Evolutionary conservation across 1,140 invertebrate genomes (phyloP), one percentile per base, ranked within the genome.

Genomic region (Bursaphelenchus mucronatus): DNA sequence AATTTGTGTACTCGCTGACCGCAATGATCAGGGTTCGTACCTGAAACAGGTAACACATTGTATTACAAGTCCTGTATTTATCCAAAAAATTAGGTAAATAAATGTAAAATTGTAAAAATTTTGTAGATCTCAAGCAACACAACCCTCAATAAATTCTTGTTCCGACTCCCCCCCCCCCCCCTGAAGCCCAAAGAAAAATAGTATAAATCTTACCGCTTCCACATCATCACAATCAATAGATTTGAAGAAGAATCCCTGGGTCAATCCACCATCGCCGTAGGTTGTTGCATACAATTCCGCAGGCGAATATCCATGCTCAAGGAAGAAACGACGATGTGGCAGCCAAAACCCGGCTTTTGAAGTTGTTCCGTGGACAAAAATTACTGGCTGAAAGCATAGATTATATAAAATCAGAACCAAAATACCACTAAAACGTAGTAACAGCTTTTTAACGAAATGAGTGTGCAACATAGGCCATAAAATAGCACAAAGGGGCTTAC

Each of bases 201-300:
- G 30, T 30, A 5, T 30, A 30, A 30, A 30, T 5, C 59, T 52
- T 41, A 79, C 79, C 61, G 66, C 51, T 47, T 66, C 52, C 17
- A 71, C 69, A 64, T 71, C 69, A 15, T 47, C 40, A 44, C 69
- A 72, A 30, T 56, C n/a, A 55, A 71, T 68, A 39, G 51, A 19
- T 41, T 71, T 71, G 13, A 15, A 39, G 43, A 63, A 72, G 8
- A 70, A 47, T 66, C 39, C 72, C 1, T 61, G 63, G 9, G 63
- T 66, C 8, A 47, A 13, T 5, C 68, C 68, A 5, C 63, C 68
- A 56, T 70, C 68, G 11, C 64, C 61, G 21, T 69, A 70, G 2
- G 68, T 70, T 7, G 69, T 71, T 19, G 69, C 62, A 53, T 62
- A 71, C 17, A 71, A 54, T 44, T 71, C 68, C 1, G 17, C 44